phyloP scores from a whole-genome alignment of 2,797 vertebrate genomes.

The Alectoris magna region DNA sequence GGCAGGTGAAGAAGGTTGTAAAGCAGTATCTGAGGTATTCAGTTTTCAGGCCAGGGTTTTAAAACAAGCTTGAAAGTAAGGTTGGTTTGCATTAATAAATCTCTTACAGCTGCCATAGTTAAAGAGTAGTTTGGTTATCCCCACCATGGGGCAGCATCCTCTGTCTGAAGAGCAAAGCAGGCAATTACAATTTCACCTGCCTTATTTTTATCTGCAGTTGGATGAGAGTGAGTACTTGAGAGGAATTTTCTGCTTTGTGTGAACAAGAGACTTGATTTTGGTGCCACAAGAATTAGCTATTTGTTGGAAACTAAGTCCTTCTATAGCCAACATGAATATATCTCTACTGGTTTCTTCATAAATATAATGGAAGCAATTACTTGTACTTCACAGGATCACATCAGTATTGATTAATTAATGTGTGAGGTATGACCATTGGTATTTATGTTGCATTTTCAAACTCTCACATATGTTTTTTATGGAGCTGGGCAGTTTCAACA shows the following conservation, averaged over 20 bases:
- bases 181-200: neutral
- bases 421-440: neutral
- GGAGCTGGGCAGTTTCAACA: neutral
- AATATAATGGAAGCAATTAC: neutral
- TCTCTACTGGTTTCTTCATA: neutral
- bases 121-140: neutral
- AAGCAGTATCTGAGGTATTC: neutral
- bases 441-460: neutral
- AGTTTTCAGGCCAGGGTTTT: neutral
- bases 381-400: neutral
- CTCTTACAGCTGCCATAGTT: neutral
- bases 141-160: neutral
- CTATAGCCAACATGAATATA: neutral
- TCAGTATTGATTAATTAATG: constrained; percentile 8
- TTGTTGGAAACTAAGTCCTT: neutral
- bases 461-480: neutral
- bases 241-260: neutral
- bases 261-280: neutral
- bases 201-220: neutral
- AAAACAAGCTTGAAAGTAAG: neutral
- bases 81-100: neutral
- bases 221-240: neutral
- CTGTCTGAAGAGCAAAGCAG: neutral
- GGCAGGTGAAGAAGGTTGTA: neutral
- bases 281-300: neutral